Evolutionary conservation across 2,888 invertebrate genomes (phyloP).

Genomic region (Sarcophaga rosellei): DNA sequence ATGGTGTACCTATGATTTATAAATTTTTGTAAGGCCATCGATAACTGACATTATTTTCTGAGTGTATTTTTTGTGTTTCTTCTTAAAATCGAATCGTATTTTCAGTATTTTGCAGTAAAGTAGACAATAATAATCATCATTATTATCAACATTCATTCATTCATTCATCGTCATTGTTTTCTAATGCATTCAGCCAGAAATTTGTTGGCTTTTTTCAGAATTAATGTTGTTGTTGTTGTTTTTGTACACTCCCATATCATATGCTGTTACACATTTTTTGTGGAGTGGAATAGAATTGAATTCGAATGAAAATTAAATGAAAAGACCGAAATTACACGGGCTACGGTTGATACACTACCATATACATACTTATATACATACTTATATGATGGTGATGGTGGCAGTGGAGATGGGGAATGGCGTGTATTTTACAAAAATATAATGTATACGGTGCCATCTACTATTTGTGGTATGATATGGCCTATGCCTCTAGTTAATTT

Average conservation of each 20-base stretch:
- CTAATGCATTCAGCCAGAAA: slow-evolving; percentile 77
- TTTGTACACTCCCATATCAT: slow-evolving; percentile 66
- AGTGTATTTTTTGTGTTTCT: slow-evolving; percentile 28
- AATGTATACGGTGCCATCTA: slow-evolving; percentile 9
- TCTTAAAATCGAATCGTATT: background rate
- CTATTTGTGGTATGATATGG: background rate
- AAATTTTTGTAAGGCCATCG: too few species aligned
- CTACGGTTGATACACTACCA: background rate
- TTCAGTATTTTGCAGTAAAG: slow-evolving; percentile 22
- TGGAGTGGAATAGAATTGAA: slow-evolving; percentile 48
- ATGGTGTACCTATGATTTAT: too few species aligned
- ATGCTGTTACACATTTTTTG: slow-evolving; percentile 64
- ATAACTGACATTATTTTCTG: background rate
- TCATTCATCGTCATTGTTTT: slow-evolving; percentile 67
- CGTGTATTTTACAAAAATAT: too few species aligned
- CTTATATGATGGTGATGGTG: too few species aligned
- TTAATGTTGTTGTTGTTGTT: slow-evolving; percentile 52
- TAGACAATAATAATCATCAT: slow-evolving; percentile 56
- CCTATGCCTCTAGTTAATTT: background rate
- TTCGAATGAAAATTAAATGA: background rate
- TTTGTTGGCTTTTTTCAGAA: slow-evolving; percentile 49
- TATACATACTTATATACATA: too few species aligned
- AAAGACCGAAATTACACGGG: slow-evolving; percentile 16
- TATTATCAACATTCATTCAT: slow-evolving; percentile 53
- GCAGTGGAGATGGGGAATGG: background rate